A percentile compares a stretch with the other conserved stretches of the same genome.
These are phyloP conservation scores for Melierax canorus DNA, from an alignment of 2,113 vertebrate genomes.

Conservation along the genomic window DNA sequence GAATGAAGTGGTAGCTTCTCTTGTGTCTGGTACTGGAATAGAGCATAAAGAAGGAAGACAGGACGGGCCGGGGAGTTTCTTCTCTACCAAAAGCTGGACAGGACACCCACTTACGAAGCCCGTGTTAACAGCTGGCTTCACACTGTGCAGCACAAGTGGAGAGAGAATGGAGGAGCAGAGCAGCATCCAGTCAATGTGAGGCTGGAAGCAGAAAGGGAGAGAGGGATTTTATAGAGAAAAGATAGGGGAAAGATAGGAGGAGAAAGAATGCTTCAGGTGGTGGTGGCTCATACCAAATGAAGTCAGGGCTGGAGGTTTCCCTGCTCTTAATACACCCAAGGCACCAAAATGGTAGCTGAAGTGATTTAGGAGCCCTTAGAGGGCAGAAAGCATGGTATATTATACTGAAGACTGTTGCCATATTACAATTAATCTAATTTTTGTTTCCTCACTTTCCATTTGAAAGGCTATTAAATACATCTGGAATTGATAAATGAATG, in stretches of 20 bases:
- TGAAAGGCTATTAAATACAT: slow-evolving; percentile 37
- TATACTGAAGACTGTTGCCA: not conserved
- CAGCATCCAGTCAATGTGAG: not conserved
- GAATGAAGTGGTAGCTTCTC: not conserved
- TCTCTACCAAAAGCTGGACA: not conserved
- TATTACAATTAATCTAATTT: slow-evolving; percentile 23
- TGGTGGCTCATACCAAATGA: not conserved
- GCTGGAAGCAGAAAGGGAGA: not conserved
- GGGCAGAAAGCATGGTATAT: not conserved
- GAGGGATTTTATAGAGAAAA: not conserved
- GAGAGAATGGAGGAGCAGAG: not conserved
- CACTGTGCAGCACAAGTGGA: not conserved
- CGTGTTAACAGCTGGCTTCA: not conserved
- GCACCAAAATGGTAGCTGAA: not conserved
- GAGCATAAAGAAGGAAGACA: not conserved
- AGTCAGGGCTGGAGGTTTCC: not conserved
- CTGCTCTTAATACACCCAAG: not conserved
- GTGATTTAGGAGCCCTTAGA: slow-evolving; percentile 1
- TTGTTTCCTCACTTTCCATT: slow-evolving; percentile 3
- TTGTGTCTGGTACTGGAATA: not conserved
- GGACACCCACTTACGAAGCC: not conserved
- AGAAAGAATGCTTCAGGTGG: not conserved
- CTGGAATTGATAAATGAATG: slow-evolving; percentile 45
- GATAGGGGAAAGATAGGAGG: not conserved
- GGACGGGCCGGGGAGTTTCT: not conserved